These are phyloP conservation scores for Drosophila macrospina DNA, from an alignment of 2,888 invertebrate genomes.

Conservation along the genomic window DNA sequence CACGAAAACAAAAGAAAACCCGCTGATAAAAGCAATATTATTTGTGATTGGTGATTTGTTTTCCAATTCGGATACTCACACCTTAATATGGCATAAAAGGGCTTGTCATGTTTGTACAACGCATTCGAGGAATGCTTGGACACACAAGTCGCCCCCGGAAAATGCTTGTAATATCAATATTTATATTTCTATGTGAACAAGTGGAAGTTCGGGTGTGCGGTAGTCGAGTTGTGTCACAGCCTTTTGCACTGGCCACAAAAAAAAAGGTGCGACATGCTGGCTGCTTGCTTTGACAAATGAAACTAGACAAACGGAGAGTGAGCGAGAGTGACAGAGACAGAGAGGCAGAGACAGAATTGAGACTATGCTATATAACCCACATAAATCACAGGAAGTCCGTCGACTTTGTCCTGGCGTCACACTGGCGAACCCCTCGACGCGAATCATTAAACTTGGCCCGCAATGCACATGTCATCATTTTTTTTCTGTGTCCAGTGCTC, in stretches of 20 bases:
- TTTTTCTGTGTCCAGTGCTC: neutral
- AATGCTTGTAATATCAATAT: constrained; percentile 20
- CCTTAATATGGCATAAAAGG: neutral
- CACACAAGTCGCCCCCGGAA: neutral
- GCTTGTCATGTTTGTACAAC: constrained; percentile 8
- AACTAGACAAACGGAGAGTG: constrained; percentile 16
- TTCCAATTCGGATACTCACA: neutral
- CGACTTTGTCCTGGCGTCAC: constrained; percentile 26
- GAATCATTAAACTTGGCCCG: constrained; percentile 50
- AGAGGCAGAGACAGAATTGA: neutral
- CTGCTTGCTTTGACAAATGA: constrained; percentile 45
- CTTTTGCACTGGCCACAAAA: neutral
- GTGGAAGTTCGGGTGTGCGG: constrained; percentile 14
- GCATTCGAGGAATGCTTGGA: neutral
- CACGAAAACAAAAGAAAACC: constrained; percentile 6
- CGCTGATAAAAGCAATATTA: constrained; percentile 31
- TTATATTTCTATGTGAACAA: constrained; percentile 17
- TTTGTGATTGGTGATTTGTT: constrained; percentile 46
- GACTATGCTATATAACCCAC: neutral
- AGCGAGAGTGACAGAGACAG: neutral
- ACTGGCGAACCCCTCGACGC: constrained; percentile 30
- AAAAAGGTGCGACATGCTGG: constrained; percentile 33
- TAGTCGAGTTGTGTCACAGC: neutral
- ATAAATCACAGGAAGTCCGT: constrained; percentile 41
- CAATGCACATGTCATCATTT: constrained; percentile 33